Percentiles rank a stretch among this genome's conserved stretches.
These are phyloP conservation scores for Patella pellucida DNA, from an alignment of 2,888 invertebrate species.

Conservation along the genomic window DNA sequence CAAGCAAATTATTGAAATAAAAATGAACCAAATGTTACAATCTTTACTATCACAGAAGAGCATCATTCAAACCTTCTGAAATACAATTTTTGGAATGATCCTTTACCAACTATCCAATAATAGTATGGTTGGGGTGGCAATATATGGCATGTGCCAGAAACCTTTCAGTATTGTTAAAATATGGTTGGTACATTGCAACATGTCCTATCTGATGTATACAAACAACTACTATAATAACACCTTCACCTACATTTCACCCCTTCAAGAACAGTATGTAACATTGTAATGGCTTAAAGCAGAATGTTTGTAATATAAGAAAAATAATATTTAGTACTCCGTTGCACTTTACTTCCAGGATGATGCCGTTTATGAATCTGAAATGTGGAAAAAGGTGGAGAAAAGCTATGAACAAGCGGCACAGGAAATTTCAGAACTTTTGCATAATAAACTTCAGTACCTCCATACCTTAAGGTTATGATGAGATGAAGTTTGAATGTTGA, in stretches of 20 bases:
- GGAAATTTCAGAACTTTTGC: slow-evolving; percentile 59
- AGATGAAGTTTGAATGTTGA: background rate
- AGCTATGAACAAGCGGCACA: slow-evolving; percentile 60
- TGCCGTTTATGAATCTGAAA: slow-evolving; percentile 42
- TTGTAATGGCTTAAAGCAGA: background rate
- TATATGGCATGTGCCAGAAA: too few relatives aligned
- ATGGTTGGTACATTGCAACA: too few relatives aligned
- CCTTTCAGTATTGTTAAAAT: too few relatives aligned
- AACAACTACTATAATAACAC: background rate
- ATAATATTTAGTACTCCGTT: background rate
- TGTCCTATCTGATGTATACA: too few relatives aligned
- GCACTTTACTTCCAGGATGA: slow-evolving; percentile 40
- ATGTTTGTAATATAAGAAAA: background rate
- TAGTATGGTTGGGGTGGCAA: too few relatives aligned
- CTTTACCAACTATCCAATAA: too few relatives aligned
- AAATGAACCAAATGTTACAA: too few relatives aligned
- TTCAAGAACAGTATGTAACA: background rate
- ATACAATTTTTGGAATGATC: too few relatives aligned
- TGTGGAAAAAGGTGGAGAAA: slow-evolving; percentile 59
- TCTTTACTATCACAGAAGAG: too few relatives aligned
- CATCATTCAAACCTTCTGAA: too few relatives aligned
- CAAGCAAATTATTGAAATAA: too few relatives aligned
- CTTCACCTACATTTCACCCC: background rate
- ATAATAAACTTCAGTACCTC: slow-evolving; percentile 63
- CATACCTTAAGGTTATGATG: slow-evolving; percentile 44